These are phyloP conservation scores for Xyrauchen texanus DNA, from an alignment of 2,113 vertebrate species.

Conservation along the genomic window DNA sequence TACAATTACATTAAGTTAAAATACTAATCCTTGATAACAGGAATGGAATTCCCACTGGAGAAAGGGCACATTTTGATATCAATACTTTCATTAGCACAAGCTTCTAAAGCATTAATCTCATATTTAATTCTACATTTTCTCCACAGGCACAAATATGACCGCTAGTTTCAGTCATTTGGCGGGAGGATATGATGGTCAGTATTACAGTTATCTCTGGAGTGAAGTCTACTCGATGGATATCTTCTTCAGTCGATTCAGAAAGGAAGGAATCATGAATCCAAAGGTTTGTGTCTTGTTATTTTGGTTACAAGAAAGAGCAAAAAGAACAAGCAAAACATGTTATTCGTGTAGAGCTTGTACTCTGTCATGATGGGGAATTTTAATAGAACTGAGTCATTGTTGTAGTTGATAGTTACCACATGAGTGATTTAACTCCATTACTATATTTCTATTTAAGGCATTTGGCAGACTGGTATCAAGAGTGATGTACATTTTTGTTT, in stretches of 20 bases:
- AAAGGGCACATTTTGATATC: too few species aligned
- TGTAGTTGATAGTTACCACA: neutral
- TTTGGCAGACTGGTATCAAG: neutral
- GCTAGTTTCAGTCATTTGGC: slow-evolving; percentile 82
- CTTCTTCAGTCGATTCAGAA: slow-evolving; percentile 89
- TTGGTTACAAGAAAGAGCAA: too few species aligned
- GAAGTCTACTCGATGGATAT: slow-evolving; percentile 96
- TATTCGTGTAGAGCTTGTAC: neutral
- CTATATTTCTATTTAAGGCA: neutral
- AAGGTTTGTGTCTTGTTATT: slow-evolving; percentile 71
- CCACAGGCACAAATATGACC: slow-evolving; percentile 75
- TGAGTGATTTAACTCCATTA: neutral
- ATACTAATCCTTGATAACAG: too few species aligned
- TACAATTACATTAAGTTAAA: too few species aligned
- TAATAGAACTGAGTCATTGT: neutral
- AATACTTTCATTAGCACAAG: too few species aligned
- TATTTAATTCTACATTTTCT: neutral
- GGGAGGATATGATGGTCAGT: slow-evolving; percentile 91
- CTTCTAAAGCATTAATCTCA: too few species aligned
- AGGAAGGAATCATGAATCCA: slow-evolving; percentile 89
- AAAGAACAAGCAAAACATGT: too few species aligned
- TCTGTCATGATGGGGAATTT: neutral
- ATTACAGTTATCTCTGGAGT: slow-evolving; percentile 95
- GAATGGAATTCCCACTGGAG: too few species aligned
- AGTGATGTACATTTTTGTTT: neutral